Percentiles rank a stretch among this genome's conserved stretches.
phyloP scores from a whole-genome alignment of 1,140 invertebrate genomes.

The Argopecten irradians region DNA sequence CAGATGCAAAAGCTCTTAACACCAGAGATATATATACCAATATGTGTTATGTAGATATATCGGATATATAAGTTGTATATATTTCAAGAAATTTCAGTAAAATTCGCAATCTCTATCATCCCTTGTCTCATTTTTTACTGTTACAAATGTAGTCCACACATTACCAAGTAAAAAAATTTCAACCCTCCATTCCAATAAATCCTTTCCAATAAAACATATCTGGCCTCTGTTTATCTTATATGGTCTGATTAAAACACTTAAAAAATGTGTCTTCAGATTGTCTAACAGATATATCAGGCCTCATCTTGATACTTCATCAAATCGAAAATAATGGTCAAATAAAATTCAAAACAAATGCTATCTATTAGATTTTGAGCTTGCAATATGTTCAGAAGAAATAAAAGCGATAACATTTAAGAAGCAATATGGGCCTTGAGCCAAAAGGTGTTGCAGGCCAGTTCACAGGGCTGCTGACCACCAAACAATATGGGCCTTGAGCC shows the following conservation, averaged over 20 bases:
- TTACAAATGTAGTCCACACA: conserved; percentile 21
- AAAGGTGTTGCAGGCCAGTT: not conserved
- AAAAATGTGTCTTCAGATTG: conserved; percentile 17
- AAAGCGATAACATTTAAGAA: not conserved
- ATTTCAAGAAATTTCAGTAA: not conserved
- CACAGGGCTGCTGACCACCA: not conserved
- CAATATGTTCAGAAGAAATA: not conserved
- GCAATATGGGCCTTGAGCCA: not conserved
- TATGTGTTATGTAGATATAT: not conserved
- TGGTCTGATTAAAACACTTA: conserved; percentile 22
- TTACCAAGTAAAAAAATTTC: not conserved
- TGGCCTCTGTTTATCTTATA: not conserved
- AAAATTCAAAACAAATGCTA: conserved; percentile 19
- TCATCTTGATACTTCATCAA: not conserved
- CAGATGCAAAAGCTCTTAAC: conserved; percentile 21
- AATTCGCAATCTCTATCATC: not conserved
- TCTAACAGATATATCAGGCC: not conserved
- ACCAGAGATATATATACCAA: not conserved
- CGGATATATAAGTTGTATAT: not conserved
- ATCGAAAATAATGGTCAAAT: conserved; percentile 5
- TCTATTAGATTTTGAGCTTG: not conserved
- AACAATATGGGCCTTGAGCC: not conserved
- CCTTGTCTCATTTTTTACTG: conserved; percentile 7
- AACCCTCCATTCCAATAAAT: conserved; percentile 17
- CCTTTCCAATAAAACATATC: conserved; percentile 3